A percentile compares a stretch with the other conserved stretches of the same genome.
Evolutionary conservation across 2,797 vertebrate species (phyloP).

Genomic region (Poeciliopsis gracilis): DNA sequence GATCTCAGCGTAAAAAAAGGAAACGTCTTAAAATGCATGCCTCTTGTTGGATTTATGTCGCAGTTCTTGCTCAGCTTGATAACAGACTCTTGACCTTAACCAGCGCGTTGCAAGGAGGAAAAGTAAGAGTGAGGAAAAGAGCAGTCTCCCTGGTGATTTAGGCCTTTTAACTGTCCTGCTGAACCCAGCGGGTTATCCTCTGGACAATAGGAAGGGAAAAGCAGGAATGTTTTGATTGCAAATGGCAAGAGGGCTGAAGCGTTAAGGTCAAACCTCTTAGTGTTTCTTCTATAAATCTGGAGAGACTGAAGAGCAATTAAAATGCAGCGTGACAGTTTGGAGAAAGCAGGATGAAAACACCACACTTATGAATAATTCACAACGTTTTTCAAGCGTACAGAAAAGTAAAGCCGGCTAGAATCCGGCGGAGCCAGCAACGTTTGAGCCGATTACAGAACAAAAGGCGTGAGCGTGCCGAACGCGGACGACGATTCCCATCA

Average conservation of each 20-base stretch:
- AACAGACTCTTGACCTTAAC: constrained; percentile 43
- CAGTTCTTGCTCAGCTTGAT: constrained; percentile 21
- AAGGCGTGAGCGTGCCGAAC: not conserved
- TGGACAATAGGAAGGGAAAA: constrained; percentile 23
- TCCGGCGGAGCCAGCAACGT: constrained; percentile 47
- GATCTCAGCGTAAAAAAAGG: constrained; percentile 27
- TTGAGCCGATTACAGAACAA: constrained; percentile 36
- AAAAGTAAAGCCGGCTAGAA: constrained; percentile 57
- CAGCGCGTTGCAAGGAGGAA: constrained; percentile 4
- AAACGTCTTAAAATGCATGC: constrained; percentile 20
- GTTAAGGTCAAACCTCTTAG: constrained; percentile 60
- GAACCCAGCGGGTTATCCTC: constrained; percentile 7
- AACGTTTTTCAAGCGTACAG: constrained; percentile 49
- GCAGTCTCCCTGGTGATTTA: constrained; percentile 15
- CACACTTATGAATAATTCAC: constrained; percentile 70
- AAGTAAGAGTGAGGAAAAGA: constrained; percentile 10
- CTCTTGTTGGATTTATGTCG: constrained; percentile 30
- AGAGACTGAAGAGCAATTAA: constrained; percentile 58
- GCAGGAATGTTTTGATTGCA: constrained; percentile 46
- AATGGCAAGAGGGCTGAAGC: constrained; percentile 39
- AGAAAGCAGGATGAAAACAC: constrained; percentile 49
- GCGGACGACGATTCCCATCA: constrained; percentile 24
- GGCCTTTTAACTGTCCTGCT: constrained; percentile 32
- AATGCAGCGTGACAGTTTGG: constrained; percentile 52
- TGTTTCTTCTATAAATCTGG: constrained; percentile 28